A percentile compares a stretch with the other conserved stretches of the same genome.
phyloP scores from a whole-genome alignment of 2,888 invertebrate species.

The Lochmaea crataegi region DNA sequence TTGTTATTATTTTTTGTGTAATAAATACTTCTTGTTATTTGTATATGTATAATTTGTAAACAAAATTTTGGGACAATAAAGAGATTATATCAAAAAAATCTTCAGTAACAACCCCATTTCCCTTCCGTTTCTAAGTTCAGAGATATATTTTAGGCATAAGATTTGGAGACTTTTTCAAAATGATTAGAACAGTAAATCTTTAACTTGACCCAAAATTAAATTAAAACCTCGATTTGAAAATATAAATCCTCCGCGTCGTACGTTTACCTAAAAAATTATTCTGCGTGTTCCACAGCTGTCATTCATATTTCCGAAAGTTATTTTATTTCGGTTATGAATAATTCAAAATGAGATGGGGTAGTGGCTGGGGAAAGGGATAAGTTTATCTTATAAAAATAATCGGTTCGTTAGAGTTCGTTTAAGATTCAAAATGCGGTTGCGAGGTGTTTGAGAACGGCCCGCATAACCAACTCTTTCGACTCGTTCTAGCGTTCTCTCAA shows the following conservation, averaged over 20 bases:
- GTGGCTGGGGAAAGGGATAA: slow-evolving; percentile 47
- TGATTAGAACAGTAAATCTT: too few species aligned
- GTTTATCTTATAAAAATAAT: slow-evolving; percentile 58
- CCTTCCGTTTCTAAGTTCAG: too few species aligned
- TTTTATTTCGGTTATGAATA: slow-evolving; percentile 49
- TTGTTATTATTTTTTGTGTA: too few species aligned
- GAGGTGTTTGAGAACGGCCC: slow-evolving; percentile 57
- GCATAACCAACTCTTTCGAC: slow-evolving; percentile 49
- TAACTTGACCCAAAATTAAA: not conserved
- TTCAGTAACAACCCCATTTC: too few species aligned
- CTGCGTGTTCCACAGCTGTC: slow-evolving; percentile 12
- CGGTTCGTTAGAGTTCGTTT: slow-evolving; percentile 60
- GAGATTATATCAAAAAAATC: too few species aligned
- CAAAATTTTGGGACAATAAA: too few species aligned
- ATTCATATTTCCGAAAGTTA: slow-evolving; percentile 23
- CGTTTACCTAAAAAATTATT: slow-evolving; percentile 11
- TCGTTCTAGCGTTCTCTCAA: slow-evolving; percentile 32
- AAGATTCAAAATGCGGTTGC: slow-evolving; percentile 56
- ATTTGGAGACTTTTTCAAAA: too few species aligned
- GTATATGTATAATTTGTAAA: too few species aligned
- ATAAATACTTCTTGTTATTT: too few species aligned
- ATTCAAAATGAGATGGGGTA: slow-evolving; percentile 42
- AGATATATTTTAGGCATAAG: too few species aligned
- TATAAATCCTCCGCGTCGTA: not conserved
- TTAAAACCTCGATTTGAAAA: not conserved